phyloP scores from a whole-genome alignment of 2,113 vertebrate genomes.

The Oreamnos americanus region DNA sequence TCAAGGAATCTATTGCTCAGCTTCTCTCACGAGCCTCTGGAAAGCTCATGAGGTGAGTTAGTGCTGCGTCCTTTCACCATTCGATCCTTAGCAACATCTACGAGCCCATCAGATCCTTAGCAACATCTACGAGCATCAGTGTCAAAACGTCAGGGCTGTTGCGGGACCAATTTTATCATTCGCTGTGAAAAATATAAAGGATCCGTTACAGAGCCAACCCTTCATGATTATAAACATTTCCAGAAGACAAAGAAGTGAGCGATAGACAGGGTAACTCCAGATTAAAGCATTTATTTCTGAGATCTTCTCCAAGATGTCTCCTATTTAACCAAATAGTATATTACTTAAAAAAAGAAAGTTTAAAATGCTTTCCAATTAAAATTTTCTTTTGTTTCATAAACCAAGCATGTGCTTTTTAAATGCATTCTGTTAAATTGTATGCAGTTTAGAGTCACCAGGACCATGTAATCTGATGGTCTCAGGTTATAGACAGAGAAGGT shows the following conservation, averaged over 20 bases:
- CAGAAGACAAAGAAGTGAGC: not conserved
- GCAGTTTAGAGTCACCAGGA: not conserved
- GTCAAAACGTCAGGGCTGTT: not conserved
- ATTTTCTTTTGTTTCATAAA: conserved; percentile 11
- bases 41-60: not conserved
- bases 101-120: not conserved
- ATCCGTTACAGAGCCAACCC: not conserved
- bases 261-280: not conserved
- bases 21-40: not conserved
- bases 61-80: not conserved
- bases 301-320: not conserved
- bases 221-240: not conserved
- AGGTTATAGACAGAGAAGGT: not conserved
- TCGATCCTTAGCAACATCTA: not conserved
- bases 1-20: not conserved
- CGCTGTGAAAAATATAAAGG: conserved; percentile 33
- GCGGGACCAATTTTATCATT: not conserved
- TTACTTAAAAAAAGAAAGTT: not conserved
- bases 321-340: not conserved
- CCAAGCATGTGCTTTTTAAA: not conserved
- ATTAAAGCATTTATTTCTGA: not conserved
- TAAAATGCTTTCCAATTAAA: conserved; percentile 1
- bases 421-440: not conserved
- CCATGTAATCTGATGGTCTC: not conserved
- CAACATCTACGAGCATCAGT: not conserved